phyloP scores from a whole-genome alignment of 2,888 invertebrate species.

The Lasioglossum lativentre region DNA sequence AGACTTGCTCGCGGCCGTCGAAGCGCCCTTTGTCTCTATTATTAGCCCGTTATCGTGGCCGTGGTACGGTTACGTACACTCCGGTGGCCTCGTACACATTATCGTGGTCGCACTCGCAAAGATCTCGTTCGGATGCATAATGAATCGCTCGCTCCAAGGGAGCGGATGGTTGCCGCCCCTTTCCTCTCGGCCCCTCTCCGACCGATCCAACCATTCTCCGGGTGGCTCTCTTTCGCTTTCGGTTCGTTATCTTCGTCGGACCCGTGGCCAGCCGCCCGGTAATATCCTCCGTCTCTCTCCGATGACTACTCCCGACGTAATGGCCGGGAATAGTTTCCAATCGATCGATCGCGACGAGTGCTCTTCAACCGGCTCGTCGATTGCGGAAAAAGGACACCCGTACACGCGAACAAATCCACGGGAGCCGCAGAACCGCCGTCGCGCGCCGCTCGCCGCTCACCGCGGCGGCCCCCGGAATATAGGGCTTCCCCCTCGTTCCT shows the following conservation, averaged over 20 bases:
- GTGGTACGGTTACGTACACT: constrained; percentile 39
- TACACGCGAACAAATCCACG: constrained; percentile 39
- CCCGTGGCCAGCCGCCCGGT: constrained; percentile 6
- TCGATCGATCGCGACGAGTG: constrained; percentile 71
- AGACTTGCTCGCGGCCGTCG: constrained; percentile 40
- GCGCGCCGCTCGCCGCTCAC: background rate
- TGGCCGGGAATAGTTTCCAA: constrained; percentile 73
- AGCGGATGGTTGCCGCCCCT: constrained; percentile 26
- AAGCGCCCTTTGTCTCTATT: constrained; percentile 51
- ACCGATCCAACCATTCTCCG: background rate
- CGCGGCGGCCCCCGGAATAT: constrained; percentile 1
- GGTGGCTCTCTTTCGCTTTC: background rate
- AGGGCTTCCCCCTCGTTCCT: constrained; percentile 25
- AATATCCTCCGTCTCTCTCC: constrained; percentile 32
- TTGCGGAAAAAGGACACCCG: constrained; percentile 66
- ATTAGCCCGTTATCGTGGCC: constrained; percentile 55
- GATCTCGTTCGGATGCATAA: constrained; percentile 57
- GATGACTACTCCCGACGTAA: constrained; percentile 58
- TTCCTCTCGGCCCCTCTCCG: background rate
- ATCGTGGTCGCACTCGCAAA: constrained; percentile 37
- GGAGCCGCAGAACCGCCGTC: constrained; percentile 9
- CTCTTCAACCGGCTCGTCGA: constrained; percentile 53
- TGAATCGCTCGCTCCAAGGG: constrained; percentile 55
- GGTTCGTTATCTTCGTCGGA: constrained; percentile 15
- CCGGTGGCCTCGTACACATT: constrained; percentile 10